A percentile compares a stretch with the other conserved stretches of the same genome.
These are phyloP conservation scores for Boulengerochromis microlepis DNA, from an alignment of 2,113 vertebrate genomes.

Conservation along the genomic window DNA sequence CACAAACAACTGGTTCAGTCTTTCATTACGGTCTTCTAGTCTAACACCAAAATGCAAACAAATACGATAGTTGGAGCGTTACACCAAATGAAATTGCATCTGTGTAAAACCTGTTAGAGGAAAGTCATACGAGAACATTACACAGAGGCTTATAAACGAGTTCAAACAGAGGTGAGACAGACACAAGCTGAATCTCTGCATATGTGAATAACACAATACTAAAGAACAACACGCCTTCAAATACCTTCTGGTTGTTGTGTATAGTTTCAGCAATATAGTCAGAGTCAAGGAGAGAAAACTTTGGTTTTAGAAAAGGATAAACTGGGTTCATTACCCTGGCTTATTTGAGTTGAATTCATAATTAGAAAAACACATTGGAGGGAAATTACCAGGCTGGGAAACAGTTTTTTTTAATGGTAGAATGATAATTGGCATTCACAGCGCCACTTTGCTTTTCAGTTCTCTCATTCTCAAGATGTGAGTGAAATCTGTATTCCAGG, in stretches of 20 bases:
- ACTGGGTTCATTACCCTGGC: conserved; percentile 51
- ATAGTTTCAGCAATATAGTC: not conserved
- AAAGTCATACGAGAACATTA: conserved; percentile 40
- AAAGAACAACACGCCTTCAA: not conserved
- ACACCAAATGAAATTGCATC: conserved; percentile 49
- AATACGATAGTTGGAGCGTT: conserved; percentile 38
- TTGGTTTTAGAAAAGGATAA: conserved; percentile 1
- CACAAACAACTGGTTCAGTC: conserved; percentile 41
- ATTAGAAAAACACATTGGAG: conserved; percentile 63
- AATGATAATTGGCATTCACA: conserved; percentile 58
- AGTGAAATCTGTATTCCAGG: conserved; percentile 40
- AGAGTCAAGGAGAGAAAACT: not conserved
- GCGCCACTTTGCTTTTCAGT: conserved; percentile 45
- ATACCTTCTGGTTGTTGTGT: not conserved
- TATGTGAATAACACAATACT: not conserved
- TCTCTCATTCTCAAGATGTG: conserved; percentile 35
- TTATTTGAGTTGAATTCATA: conserved; percentile 65
- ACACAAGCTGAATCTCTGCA: conserved; percentile 1
- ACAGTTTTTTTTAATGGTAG: conserved; percentile 49
- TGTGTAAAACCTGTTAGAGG: conserved; percentile 38
- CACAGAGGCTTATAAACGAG: conserved; percentile 36
- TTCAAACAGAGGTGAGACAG: conserved; percentile 44
- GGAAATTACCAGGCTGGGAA: conserved; percentile 48
- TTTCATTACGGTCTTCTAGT: conserved; percentile 33
- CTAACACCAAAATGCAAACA: conserved; percentile 45